These are phyloP conservation scores for Dromococcyx pavoninus DNA, from an alignment of 2,797 vertebrate species.

Conservation along the genomic window DNA sequence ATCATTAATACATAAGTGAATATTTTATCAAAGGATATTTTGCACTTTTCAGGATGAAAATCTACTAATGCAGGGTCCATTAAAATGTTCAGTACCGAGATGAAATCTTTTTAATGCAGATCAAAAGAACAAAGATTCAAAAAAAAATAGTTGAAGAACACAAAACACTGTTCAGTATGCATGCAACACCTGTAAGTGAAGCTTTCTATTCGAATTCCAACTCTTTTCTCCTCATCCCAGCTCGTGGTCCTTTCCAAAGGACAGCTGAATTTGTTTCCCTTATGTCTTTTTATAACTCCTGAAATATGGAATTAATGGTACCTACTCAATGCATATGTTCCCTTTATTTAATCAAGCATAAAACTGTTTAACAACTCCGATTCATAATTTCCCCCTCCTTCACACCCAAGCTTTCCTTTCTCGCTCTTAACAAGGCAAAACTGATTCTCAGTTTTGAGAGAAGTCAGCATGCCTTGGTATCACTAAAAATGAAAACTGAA, in stretches of 20 bases:
- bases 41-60: neutral
- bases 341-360: neutral
- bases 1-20: constrained; percentile 57
- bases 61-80: constrained; percentile 24
- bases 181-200: neutral
- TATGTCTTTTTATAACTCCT: neutral
- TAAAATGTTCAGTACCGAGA: neutral
- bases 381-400: neutral
- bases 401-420: neutral
- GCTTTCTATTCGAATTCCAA: neutral
- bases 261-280: neutral
- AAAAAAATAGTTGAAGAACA: neutral
- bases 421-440: neutral
- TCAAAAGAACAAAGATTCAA: constrained; percentile 54
- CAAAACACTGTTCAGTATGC: neutral
- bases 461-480: neutral
- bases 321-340: neutral
- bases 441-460: neutral
- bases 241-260: neutral
- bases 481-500: neutral
- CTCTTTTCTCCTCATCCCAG: neutral
- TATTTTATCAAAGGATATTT: constrained; percentile 59
- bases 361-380: neutral
- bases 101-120: constrained; percentile 24
- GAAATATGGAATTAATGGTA: neutral